Percentiles rank a stretch among this genome's conserved stretches.
Evolutionary conservation across 2,113 vertebrate species (phyloP).

Genomic region (Pleuronectes platessa): DNA sequence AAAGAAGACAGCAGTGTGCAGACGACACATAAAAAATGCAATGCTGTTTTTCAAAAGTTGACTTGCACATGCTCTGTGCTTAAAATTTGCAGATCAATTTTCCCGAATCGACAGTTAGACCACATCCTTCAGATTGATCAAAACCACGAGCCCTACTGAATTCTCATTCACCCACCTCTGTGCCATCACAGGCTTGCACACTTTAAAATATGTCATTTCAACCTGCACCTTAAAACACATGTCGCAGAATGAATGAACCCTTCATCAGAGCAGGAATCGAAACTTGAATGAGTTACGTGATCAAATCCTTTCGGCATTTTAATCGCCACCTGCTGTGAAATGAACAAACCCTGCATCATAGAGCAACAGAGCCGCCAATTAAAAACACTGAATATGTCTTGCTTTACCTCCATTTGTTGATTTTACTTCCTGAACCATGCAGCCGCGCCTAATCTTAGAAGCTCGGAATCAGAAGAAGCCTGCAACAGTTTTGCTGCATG

Average conservation of each 20-base stretch:
- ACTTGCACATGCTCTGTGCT: background rate
- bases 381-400: constrained; percentile 15
- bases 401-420: constrained; percentile 72
- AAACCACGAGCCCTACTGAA: constrained; percentile 24
- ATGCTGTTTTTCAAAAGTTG: background rate
- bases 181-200: background rate
- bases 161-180: background rate
- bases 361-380: background rate
- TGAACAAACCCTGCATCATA: background rate
- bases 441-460: constrained; percentile 62
- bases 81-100: background rate
- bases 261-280: background rate
- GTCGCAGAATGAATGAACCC: background rate
- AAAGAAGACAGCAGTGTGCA: background rate
- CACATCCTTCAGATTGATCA: constrained; percentile 66
- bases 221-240: background rate
- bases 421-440: constrained; percentile 74
- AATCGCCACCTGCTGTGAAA: background rate
- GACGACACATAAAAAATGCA: background rate
- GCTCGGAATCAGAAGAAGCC: constrained; percentile 1
- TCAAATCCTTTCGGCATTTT: background rate
- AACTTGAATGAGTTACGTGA: background rate
- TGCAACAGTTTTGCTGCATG: constrained; percentile 41
- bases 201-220: background rate
- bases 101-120: constrained; percentile 64